These are phyloP conservation scores for Bergia puertoricense DNA, from an alignment of 92 coral and sea anemone species.

Conservation along the genomic window DNA sequence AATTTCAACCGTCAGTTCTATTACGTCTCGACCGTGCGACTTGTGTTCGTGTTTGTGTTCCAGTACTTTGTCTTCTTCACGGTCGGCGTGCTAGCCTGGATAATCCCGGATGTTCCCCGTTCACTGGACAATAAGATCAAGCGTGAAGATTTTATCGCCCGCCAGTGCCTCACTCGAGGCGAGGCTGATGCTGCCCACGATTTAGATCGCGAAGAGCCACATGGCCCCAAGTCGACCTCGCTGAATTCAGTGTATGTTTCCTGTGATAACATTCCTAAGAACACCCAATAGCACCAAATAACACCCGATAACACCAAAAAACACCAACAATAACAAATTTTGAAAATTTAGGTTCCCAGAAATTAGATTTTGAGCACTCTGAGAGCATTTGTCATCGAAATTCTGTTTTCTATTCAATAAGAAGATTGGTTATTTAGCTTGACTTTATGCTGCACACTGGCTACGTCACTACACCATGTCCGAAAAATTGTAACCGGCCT, in stretches of 20 bases:
- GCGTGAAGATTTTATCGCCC: slow-evolving; percentile 90
- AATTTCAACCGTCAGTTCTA: slow-evolving; percentile 84
- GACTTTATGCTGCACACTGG: too few species aligned
- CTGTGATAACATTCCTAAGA: slow-evolving; percentile 56
- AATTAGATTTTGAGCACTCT: too few species aligned
- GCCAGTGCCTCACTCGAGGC: slow-evolving; percentile 73
- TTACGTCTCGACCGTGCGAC: slow-evolving; percentile 84
- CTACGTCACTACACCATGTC: too few species aligned
- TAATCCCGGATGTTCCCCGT: slow-evolving; percentile 93
- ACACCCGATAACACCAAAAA: background rate
- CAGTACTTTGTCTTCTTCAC: slow-evolving; percentile 93
- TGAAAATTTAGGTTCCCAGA: too few species aligned
- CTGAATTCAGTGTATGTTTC: slow-evolving; percentile 66
- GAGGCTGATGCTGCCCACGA: slow-evolving; percentile 77
- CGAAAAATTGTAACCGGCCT: too few species aligned
- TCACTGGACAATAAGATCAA: slow-evolving; percentile 84
- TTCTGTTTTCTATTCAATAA: too few species aligned
- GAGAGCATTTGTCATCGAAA: too few species aligned
- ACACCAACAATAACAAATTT: too few species aligned
- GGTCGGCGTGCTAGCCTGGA: slow-evolving; percentile 82
- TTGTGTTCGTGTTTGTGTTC: slow-evolving; percentile 83
- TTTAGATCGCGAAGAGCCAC: slow-evolving; percentile 36
- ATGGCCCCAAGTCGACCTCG: slow-evolving; percentile 40
- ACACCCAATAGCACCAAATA: background rate
- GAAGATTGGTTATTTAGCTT: too few species aligned